Conservation (phyloP, 1,140 invertebrate species). For the Pissodes strobi region DNA sequence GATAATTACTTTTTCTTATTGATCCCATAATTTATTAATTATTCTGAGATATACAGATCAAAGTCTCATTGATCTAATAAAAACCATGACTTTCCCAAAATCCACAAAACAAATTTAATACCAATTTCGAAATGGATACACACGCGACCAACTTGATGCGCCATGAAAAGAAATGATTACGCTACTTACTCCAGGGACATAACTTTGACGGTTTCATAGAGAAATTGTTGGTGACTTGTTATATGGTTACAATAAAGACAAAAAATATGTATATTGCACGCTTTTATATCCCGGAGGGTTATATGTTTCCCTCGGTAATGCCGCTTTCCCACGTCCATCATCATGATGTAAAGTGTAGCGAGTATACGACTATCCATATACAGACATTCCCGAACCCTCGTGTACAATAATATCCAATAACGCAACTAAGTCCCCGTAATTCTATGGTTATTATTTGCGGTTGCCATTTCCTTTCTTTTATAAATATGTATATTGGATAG, state of each 20-base stretch:
- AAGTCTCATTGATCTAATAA: too few relatives aligned
- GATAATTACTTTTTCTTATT: too few relatives aligned
- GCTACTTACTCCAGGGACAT: slow-evolving; percentile 11
- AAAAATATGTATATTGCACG: slow-evolving; percentile 22
- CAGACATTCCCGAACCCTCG: slow-evolving; percentile 14
- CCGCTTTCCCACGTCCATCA: slow-evolving; percentile 22
- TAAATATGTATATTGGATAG: slow-evolving; percentile 9
- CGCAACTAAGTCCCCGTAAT: slow-evolving; percentile 5
- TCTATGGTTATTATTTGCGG: slow-evolving; percentile 11
- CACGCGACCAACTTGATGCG: slow-evolving; percentile 12
- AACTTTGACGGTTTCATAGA: slow-evolving; percentile 23
- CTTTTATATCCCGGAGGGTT: slow-evolving; percentile 11
- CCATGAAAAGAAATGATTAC: slow-evolving; percentile 19
- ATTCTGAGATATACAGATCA: too few relatives aligned
- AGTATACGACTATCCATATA: background rate
- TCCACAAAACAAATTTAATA: slow-evolving; percentile 2
- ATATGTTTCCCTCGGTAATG: background rate
- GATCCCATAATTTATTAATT: too few relatives aligned
- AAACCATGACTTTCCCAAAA: background rate
- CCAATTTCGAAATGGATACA: slow-evolving; percentile 11
- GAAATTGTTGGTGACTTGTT: slow-evolving; percentile 23
- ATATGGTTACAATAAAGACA: slow-evolving; percentile 10
- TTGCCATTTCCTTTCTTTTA: slow-evolving; percentile 18
- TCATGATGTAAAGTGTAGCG: slow-evolving; percentile 7
- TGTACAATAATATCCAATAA: slow-evolving; percentile 15